Base-by-base conservation (phyloP, 2,888 invertebrate species). In the Limnephilus auricula region DNA sequence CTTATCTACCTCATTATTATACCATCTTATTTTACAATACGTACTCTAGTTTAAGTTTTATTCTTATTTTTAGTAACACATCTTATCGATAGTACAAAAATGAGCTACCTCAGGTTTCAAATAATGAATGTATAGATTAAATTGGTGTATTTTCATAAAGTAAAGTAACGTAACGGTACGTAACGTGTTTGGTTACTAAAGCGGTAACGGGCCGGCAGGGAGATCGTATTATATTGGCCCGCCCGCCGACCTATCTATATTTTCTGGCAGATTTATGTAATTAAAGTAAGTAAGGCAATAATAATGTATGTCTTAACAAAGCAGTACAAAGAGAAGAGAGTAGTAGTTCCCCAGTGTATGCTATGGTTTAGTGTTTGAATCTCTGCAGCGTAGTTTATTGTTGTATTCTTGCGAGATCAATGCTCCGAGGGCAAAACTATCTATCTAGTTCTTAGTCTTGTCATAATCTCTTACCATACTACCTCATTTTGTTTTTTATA, bases 81-180 rank as follows among this genome's bases (percentile, higher is more conserved):
- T 92, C 93, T 94, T 94, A 94, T 94, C 94, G 94, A 95, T 93
- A 96, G 96, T 96, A 96, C 96, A 96, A 96, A 93, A 95, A 93
- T 95, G 95, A 94, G 94, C 96, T 96, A 96, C 96, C 96, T 96
- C 96, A 95, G 95, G 95, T 95, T 96, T 96, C 96, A 95, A 92
- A 92, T 93, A 92, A 92, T 94, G 93, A 94, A 94, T 93, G 90
- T 91, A 45, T 92, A 91, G 90, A 91, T 79, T 91, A 92, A 92
- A 92, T 90, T 89, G 86, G 84, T 90, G 91, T 92, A 91, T 91
- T 91, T 91, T 92, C 91, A 92, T 91, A 88, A 88, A 32, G 79
- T 79, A 90, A 87, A 86, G 31, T 79, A 86, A 45, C 40, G 40
- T 85, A 18, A 85, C 25, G 37, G 45, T n/a, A 30, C 40, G 30